Evolutionary conservation across 2,888 invertebrate genomes (phyloP).

Genomic region (Balanococcus diminutus): DNA sequence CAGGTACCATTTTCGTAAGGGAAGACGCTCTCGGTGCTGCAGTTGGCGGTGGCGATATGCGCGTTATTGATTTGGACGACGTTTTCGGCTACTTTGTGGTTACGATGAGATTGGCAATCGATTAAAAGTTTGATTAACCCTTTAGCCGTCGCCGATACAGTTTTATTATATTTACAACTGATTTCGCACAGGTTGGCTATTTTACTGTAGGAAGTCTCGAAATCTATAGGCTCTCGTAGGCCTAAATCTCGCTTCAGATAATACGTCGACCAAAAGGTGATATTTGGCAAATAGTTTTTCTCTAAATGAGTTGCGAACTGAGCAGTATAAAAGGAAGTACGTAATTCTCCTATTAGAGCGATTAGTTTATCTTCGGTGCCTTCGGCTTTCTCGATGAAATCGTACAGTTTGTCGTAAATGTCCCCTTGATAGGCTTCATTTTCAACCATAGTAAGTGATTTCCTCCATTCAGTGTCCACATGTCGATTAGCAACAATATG

Average conservation of each 20-base stretch:
- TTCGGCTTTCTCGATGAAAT: constrained; percentile 46
- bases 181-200: constrained; percentile 29
- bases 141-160: neutral
- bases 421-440: constrained; percentile 57
- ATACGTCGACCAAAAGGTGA: constrained; percentile 39
- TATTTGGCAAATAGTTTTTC: constrained; percentile 32
- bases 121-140: constrained; percentile 48
- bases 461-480: constrained; percentile 57
- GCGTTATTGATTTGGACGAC: constrained; percentile 34
- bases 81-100: constrained; percentile 38
- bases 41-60: neutral
- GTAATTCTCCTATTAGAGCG: neutral
- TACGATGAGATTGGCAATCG: constrained; percentile 42
- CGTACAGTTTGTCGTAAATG: constrained; percentile 57
- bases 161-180: constrained; percentile 37
- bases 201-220: constrained; percentile 50
- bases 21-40: constrained; percentile 47
- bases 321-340: neutral
- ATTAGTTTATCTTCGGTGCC: constrained; percentile 6
- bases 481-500: constrained; percentile 57
- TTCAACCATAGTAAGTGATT: constrained; percentile 55
- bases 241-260: constrained; percentile 9
- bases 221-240: constrained; percentile 37
- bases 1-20: constrained; percentile 40
- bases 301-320: constrained; percentile 39